These are phyloP conservation scores for Heteromormyrus szaboi DNA, from an alignment of 2,797 vertebrate species.

Conservation along the genomic window DNA sequence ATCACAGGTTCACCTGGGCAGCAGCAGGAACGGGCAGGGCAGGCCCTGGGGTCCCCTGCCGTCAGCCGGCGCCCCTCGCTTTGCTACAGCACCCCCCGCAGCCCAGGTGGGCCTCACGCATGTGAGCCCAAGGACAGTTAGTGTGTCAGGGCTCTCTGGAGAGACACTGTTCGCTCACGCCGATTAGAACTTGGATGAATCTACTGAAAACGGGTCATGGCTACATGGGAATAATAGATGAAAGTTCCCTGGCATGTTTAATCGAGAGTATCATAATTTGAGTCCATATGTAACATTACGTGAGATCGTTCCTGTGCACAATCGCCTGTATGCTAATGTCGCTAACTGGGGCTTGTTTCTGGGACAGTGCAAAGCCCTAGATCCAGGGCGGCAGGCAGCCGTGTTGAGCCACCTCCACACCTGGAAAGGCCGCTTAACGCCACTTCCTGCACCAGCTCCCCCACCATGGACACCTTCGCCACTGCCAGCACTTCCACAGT, in stretches of 20 bases:
- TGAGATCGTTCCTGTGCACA: not conserved
- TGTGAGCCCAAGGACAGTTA: not conserved
- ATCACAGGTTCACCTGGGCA: constrained; percentile 42
- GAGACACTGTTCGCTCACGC: not conserved
- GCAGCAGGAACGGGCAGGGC: constrained; percentile 24
- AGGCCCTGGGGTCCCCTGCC: not conserved
- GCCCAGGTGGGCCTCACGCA: constrained; percentile 27
- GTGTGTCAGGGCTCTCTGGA: not conserved
- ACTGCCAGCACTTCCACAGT: constrained; percentile 28
- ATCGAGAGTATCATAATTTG: not conserved
- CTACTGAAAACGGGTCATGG: not conserved
- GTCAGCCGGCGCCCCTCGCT: constrained; percentile 21
- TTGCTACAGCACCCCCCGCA: constrained; percentile 49
- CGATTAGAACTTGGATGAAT: not conserved
- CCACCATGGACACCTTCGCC: constrained; percentile 22
- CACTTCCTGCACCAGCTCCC: constrained; percentile 20
- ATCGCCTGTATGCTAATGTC: not conserved
- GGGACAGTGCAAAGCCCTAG: constrained; percentile 18
- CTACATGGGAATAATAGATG: not conserved
- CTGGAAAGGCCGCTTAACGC: constrained; percentile 28
- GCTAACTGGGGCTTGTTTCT: constrained; percentile 12
- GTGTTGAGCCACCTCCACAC: constrained; percentile 6
- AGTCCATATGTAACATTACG: not conserved
- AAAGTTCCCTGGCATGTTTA: not conserved
- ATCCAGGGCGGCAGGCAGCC: not conserved